Evolutionary conservation across 1,140 invertebrate genomes (phyloP).

Genomic region (Trinorchestia longiramus): DNA sequence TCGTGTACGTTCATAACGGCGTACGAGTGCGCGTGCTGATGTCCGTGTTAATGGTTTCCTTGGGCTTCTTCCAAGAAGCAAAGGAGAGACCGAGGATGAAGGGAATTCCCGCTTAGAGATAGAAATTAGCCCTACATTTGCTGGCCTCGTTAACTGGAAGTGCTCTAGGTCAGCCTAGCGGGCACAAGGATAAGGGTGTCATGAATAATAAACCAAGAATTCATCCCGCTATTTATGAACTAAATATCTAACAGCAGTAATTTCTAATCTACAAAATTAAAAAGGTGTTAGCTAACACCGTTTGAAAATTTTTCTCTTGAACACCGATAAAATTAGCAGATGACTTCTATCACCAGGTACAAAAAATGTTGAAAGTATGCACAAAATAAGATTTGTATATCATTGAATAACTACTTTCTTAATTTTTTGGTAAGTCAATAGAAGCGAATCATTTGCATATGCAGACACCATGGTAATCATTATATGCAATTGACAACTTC

Average conservation of each 20-base stretch:
- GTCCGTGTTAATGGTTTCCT: not conserved
- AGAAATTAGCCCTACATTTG: not conserved
- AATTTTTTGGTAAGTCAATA: not conserved
- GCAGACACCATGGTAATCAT: not conserved
- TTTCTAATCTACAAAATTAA: not conserved
- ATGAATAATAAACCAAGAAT: not conserved
- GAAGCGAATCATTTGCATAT: not conserved
- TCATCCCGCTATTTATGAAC: not conserved
- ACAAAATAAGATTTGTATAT: not conserved
- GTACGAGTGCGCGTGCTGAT: not conserved
- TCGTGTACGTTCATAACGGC: not conserved
- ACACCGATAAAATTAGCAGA: not conserved
- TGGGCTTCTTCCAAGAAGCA: not conserved
- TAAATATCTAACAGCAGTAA: not conserved
- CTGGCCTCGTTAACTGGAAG: not conserved
- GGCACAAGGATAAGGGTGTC: not conserved
- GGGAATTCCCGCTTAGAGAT: not conserved
- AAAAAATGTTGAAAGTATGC: not conserved
- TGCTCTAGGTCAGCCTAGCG: not conserved
- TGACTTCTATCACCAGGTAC: not conserved
- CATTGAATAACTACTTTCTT: not conserved
- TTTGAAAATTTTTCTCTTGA: not conserved
- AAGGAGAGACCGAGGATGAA: not conserved
- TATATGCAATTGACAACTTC: too few relatives aligned
- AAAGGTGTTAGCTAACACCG: not conserved